Evolutionary conservation across 1,140 invertebrate genomes (phyloP), one percentile per base, ranked within the genome.

Genomic region (Heliconius nattereri): DNA sequence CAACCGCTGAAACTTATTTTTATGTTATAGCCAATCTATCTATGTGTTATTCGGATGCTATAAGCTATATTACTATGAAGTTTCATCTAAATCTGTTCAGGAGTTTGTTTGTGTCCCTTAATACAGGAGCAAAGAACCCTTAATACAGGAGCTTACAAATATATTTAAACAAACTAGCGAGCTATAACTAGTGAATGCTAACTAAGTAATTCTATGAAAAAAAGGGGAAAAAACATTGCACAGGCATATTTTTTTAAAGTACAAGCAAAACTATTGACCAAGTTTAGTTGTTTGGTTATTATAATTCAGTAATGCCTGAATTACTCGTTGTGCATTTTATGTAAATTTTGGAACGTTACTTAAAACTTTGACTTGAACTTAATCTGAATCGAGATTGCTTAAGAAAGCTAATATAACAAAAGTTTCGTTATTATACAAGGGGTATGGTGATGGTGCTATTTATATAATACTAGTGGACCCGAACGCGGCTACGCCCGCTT

Each of bases 231-330:
- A 66, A 16, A 29, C 23, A 29, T 66, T 66, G 26, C 23, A 29
- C 11, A 66, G 29, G 60, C 26, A 66, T 66, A 26, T 7, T 29
- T 66, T 66, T 26, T 16, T 23, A 60, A 66, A 66, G 26, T 29
- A 29, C 13, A 66, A 5, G 13, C 29, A 29, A 66, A 26, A 66
- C 60, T 29, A 66, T 3, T 66, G 60, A 66, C 60, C 26, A 3
- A 66, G 23, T 66, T 66, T 29, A 16, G 60, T 66, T 66, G 60
- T 66, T 66, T 66, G 23, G 60, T 66, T 66, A 66, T 66, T 66
- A 66, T 66, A 66, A 66, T 66, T 66, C 5, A 13, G 60, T 66
- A 66, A 66, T 66, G 23, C 23, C 60, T 66, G 60, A 66, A 66
- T 66, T 16, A 66, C 60, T 16, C 60, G 23, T 29, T 66, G 60